A percentile compares a stretch with the other conserved stretches of the same genome.
These are phyloP conservation scores for Papilio dardanus DNA, from an alignment of 1,140 invertebrate species.

Conservation along the genomic window DNA sequence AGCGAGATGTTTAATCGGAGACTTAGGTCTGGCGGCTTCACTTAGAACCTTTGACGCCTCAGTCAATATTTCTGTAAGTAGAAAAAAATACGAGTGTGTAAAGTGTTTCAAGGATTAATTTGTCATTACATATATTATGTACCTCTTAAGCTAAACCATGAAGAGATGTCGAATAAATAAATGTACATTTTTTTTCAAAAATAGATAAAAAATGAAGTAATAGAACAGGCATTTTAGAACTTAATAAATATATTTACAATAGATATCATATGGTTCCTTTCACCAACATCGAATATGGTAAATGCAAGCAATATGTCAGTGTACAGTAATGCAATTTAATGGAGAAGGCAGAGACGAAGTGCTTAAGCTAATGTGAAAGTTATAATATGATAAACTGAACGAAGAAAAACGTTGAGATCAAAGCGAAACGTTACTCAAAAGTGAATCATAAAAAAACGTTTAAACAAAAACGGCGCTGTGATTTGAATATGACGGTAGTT, in stretches of 20 bases:
- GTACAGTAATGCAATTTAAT: slow-evolving; percentile 46
- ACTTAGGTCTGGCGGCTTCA: slow-evolving; percentile 70
- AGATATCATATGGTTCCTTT: neutral
- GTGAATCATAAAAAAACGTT: slow-evolving; percentile 63
- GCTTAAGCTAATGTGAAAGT: slow-evolving; percentile 62
- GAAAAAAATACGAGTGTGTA: slow-evolving; percentile 46
- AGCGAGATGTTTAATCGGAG: slow-evolving; percentile 75
- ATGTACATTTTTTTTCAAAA: no score
- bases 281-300: neutral
- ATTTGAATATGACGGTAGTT: slow-evolving; percentile 51
- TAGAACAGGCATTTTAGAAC: neutral
- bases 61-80: slow-evolving; percentile 68
- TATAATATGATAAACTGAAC: slow-evolving; percentile 59
- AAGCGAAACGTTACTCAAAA: slow-evolving; percentile 81
- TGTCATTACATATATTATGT: neutral
- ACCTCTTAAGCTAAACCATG: neutral
- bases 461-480: slow-evolving; percentile 58
- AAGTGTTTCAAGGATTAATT: neutral
- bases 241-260: neutral
- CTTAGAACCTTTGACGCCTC: slow-evolving; percentile 66
- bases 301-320: slow-evolving; percentile 46
- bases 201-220: no score
- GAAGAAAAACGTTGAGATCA: slow-evolving; percentile 69
- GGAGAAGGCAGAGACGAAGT: slow-evolving; percentile 50
- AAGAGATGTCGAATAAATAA: no score